These are phyloP conservation scores for Camelus dromedarius DNA, from an alignment of 2,113 vertebrate genomes.

Conservation along the genomic window DNA sequence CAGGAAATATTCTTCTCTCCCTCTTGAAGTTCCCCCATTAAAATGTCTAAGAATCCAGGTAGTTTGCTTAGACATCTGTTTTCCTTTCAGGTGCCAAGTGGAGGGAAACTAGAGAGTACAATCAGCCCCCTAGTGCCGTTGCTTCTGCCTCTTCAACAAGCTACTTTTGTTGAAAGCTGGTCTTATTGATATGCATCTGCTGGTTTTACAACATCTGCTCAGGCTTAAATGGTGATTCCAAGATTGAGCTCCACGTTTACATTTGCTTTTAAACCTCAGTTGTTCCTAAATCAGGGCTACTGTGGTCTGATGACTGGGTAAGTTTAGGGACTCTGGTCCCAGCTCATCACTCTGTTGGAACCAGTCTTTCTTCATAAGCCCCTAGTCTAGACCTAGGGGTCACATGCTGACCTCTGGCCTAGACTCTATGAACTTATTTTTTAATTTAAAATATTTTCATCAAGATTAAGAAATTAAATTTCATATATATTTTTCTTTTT, in stretches of 20 bases:
- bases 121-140: neutral
- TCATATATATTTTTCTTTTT: neutral
- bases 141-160: neutral
- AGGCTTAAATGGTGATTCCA: neutral
- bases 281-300: neutral
- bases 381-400: neutral
- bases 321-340: neutral
- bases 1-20: neutral
- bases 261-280: neutral
- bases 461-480: conserved; percentile 2
- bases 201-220: neutral
- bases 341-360: neutral
- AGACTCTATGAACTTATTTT: neutral
- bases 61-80: neutral
- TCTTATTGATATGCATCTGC: neutral
- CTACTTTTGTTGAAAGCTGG: neutral
- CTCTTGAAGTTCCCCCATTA: neutral
- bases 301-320: neutral
- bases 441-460: neutral
- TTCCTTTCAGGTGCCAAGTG: neutral
- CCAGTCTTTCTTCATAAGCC: neutral
- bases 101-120: neutral
- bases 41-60: neutral
- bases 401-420: neutral
- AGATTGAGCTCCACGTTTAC: neutral